Conservation (phyloP, 1,140 invertebrate species). For the Rhynchophorus ferrugineus region DNA sequence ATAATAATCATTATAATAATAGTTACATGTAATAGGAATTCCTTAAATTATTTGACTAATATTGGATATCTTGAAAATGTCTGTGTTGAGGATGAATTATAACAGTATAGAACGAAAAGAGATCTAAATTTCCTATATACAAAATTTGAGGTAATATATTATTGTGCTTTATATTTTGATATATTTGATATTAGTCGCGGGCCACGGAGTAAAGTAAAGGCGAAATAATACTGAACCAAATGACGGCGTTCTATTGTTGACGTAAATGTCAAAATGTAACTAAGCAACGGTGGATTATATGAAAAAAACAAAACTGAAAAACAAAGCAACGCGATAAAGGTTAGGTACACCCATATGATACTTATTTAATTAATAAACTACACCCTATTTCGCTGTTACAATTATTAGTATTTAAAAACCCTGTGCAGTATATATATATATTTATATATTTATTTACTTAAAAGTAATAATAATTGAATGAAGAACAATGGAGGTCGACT, state of each 20-base stretch:
- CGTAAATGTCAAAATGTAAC: no score
- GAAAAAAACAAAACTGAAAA: no score
- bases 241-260: background rate
- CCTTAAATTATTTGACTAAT: background rate
- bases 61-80: background rate
- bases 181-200: conserved; percentile 2
- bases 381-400: conserved; percentile 28
- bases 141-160: conserved; percentile 17
- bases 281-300: no score
- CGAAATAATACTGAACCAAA: background rate
- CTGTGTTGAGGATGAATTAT: no score
- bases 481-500: conserved; percentile 18
- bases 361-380: conserved; percentile 20
- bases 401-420: conserved; percentile 27
- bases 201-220: background rate
- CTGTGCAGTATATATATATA: conserved; percentile 27
- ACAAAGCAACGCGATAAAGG: conserved; percentile 18
- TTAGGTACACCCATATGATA: no score
- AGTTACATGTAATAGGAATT: conserved; percentile 7
- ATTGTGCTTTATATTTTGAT: conserved; percentile 25
- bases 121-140: conserved; percentile 12
- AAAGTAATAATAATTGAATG: no score
- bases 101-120: conserved; percentile 1
- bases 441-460: conserved; percentile 19
- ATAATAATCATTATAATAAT: conserved; percentile 11